These are phyloP conservation scores for Parapristionchus giblindavisi DNA, from an alignment of 2,888 invertebrate species.

Conservation along the genomic window DNA sequence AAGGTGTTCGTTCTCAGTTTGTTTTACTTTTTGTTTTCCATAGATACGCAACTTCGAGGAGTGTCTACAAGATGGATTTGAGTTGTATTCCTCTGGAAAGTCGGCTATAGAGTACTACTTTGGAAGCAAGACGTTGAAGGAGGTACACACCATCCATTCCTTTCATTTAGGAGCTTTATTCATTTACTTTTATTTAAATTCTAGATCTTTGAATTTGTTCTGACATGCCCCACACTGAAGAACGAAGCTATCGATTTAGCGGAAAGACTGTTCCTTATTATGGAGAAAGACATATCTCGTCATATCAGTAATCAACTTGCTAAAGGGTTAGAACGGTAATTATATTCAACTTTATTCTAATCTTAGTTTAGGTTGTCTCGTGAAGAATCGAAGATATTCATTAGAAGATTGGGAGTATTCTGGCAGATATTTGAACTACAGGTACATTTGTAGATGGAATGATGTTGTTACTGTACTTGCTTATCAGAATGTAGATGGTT, in stretches of 20 bases:
- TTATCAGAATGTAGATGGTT: slow-evolving; percentile 1
- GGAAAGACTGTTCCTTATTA: slow-evolving; percentile 21
- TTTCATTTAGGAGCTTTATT: background rate
- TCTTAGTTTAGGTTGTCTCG: background rate
- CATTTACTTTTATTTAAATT: too few relatives aligned
- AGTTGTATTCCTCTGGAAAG: slow-evolving; percentile 24
- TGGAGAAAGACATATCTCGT: background rate
- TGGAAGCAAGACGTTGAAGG: background rate
- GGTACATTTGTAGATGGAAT: background rate
- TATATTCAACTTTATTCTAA: background rate
- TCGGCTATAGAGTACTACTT: slow-evolving; percentile 22
- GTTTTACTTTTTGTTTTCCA: background rate
- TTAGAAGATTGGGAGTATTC: slow-evolving; percentile 13
- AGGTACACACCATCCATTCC: background rate
- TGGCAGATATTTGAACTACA: slow-evolving; percentile 31
- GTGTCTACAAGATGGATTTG: slow-evolving; percentile 20
- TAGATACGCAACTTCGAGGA: slow-evolving; percentile 30
- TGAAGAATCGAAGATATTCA: slow-evolving; percentile 3
- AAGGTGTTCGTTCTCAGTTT: background rate
- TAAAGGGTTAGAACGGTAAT: background rate
- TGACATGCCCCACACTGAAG: background rate
- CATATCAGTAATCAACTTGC: slow-evolving; percentile 10
- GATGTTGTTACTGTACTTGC: background rate
- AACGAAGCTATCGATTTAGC: slow-evolving; percentile 11
- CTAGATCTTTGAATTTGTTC: slow-evolving; percentile 6